Base-by-base conservation (phyloP, 2,888 invertebrate species). In the Troides oblongomaculatus region DNA sequence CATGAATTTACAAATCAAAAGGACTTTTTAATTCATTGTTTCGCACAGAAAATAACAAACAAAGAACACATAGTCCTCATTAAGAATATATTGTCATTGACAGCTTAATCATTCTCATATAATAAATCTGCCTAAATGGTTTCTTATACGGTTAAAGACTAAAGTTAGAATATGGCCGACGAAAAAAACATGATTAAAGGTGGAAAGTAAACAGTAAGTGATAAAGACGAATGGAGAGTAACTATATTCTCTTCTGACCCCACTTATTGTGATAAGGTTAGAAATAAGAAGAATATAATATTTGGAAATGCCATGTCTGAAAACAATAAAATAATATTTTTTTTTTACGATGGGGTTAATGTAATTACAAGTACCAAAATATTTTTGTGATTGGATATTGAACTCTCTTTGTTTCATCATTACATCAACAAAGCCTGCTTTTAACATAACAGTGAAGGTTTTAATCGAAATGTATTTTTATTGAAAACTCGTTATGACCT, bases 1-100 rank as follows among this genome's bases (percentile, higher is more conserved):
- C 66, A 56, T 70, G 56, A 60, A 66, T 70, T 62, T 66, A 56
- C 60, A 64, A 66, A 61, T 60, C 30, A 65, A 70, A 57, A 53
- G 50, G 62, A 53, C 39, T 66, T 58, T 68, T 59, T 8, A 53
- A 53, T 53, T n/a, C 53, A 53, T 53, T n/a, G n/a, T 53, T n/a
- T 53, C 18, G 18, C n/a, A 53, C 53, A n/a, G n/a, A 53, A 53
- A n/a, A 53, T n/a, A n/a, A n/a, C 7, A 53, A 53, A 18, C 53
- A 53, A 53, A 4, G 5, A 53, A 53, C 53, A n/a, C 7, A 53
- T n/a, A 6, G 53, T 53, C n/a, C 53, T n/a, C 7, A n/a, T 53
- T 53, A n/a, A 53, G 7, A 53, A 53, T n/a, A n/a, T 8, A n/a
- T n/a, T 46, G 12, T n/a, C n/a, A 53, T 53, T 53, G 53, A n/a